Evolutionary conservation across 2,888 invertebrate genomes (phyloP).

Genomic region (Cepaea hortensis): DNA sequence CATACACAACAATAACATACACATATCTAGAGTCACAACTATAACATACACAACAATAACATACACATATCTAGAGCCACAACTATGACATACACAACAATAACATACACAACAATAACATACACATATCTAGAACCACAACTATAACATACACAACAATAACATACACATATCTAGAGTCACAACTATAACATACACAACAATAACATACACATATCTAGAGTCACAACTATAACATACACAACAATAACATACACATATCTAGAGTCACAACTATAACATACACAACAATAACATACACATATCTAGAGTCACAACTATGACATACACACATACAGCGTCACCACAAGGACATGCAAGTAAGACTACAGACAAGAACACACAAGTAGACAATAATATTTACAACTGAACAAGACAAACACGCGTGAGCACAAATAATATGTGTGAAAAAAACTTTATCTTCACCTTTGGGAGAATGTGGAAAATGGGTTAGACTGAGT

Average conservation of each 20-base stretch:
- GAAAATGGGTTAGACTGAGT: no score
- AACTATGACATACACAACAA: neutral
- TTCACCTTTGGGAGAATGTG: no score
- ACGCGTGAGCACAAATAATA: no score
- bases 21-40: neutral
- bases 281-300: neutral
- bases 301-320: neutral
- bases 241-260: neutral
- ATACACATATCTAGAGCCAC: neutral
- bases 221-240: neutral
- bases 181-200: neutral
- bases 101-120: neutral
- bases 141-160: neutral
- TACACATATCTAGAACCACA: neutral
- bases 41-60: neutral
- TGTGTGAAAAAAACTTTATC: no score
- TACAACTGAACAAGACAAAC: no score
- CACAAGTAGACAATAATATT: no score
- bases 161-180: neutral
- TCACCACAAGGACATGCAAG: no score
- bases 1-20: neutral
- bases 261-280: neutral
- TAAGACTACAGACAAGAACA: no score
- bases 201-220: neutral
- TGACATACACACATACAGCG: neutral